These are phyloP conservation scores for Paramisgurnus dabryanus DNA, from an alignment of 2,113 vertebrate species.

Conservation along the genomic window DNA sequence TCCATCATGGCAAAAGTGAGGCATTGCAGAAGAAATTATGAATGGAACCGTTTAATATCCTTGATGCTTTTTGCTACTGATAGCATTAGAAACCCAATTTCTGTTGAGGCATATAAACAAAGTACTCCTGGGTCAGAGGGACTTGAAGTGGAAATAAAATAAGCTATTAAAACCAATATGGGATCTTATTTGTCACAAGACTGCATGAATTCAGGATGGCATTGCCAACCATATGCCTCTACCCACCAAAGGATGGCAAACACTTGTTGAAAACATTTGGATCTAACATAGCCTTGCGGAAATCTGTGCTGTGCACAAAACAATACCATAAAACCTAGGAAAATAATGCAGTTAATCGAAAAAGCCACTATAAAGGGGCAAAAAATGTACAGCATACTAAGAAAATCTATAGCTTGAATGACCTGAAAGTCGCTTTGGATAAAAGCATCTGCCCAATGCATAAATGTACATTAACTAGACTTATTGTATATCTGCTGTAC, in stretches of 20 bases:
- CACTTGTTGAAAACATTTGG: slow-evolving; percentile 14
- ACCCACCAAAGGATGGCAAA: background rate
- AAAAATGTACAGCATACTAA: no score
- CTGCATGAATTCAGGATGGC: slow-evolving; percentile 2
- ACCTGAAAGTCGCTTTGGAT: no score
- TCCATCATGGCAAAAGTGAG: background rate
- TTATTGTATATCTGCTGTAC: no score
- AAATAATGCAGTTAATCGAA: background rate
- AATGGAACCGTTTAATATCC: background rate
- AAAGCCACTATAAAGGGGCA: no score
- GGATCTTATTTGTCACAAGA: slow-evolving; percentile 9
- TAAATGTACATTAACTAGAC: no score
- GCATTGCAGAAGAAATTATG: background rate
- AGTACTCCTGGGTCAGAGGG: background rate
- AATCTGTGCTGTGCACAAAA: background rate
- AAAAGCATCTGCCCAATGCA: no score
- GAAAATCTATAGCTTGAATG: no score
- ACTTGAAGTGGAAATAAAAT: slow-evolving; percentile 5
- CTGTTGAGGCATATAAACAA: background rate
- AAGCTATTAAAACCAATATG: slow-evolving; percentile 8
- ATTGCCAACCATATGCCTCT: slow-evolving; percentile 3
- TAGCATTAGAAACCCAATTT: background rate
- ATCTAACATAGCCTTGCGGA: background rate
- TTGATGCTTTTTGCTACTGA: background rate
- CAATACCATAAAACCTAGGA: background rate